phyloP scores from a whole-genome alignment of 2,797 vertebrate species.

The Tenualosa ilisha region DNA sequence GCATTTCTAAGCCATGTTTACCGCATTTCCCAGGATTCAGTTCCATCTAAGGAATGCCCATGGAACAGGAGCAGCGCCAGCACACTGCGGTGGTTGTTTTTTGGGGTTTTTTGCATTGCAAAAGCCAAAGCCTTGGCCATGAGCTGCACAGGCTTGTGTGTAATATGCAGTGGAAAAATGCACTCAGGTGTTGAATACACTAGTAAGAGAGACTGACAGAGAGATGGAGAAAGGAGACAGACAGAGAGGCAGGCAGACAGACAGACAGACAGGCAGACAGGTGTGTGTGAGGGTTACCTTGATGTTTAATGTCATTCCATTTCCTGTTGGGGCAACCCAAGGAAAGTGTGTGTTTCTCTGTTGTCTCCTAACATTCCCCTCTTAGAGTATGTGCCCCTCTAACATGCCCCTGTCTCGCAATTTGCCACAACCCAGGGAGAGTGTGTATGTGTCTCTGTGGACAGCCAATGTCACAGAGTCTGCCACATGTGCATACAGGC shows the following conservation, averaged over 20 bases:
- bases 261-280: background rate
- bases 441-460: background rate
- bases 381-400: too few relatives aligned
- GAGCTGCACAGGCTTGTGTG: background rate
- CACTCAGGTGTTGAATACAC: too few relatives aligned
- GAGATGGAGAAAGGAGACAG: background rate
- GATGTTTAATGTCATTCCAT: too few relatives aligned
- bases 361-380: too few relatives aligned
- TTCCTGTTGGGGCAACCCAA: too few relatives aligned
- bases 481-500: background rate
- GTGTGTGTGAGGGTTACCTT: too few relatives aligned
- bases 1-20: background rate
- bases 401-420: too few relatives aligned
- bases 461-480: background rate
- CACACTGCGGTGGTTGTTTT: too few relatives aligned
- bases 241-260: background rate
- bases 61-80: background rate
- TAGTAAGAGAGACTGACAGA: background rate
- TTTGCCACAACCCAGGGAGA: background rate
- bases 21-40: background rate
- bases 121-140: too few relatives aligned
- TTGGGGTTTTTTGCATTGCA: background rate
- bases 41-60: background rate
- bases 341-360: too few relatives aligned
- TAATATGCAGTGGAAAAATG: too few relatives aligned